Percentiles rank a stretch among this genome's conserved stretches.
Conservation (phyloP, 2,797 vertebrate species). For the Microctenopoma steveboyesi region DNA sequence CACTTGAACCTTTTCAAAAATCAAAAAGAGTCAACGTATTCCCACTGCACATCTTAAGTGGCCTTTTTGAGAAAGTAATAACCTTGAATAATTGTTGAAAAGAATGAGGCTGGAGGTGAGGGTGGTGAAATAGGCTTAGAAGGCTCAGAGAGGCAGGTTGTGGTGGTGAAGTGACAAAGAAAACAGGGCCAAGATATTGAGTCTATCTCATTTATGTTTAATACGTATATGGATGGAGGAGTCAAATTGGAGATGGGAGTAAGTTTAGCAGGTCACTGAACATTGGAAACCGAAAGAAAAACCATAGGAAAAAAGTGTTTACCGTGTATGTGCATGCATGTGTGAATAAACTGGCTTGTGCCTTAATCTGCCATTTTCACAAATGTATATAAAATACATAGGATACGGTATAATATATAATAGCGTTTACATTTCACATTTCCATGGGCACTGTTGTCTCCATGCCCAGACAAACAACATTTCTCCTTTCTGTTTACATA, state of each 20-base stretch:
- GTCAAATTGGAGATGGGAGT: constrained; percentile 69
- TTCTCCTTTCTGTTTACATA: constrained; percentile 34
- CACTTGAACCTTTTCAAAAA: constrained; percentile 64
- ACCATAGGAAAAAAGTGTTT: constrained; percentile 18
- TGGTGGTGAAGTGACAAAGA: constrained; percentile 52
- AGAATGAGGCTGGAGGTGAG: constrained; percentile 17
- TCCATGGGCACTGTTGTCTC: background rate
- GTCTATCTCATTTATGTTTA: constrained; percentile 78
- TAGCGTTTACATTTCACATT: background rate
- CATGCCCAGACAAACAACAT: constrained; percentile 50
- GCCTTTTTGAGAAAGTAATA: constrained; percentile 73
- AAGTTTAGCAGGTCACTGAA: constrained; percentile 62
- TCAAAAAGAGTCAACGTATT: constrained; percentile 67
- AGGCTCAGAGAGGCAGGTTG: constrained; percentile 32
- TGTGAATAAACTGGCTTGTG: constrained; percentile 32
- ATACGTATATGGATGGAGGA: constrained; percentile 68
- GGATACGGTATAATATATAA: too few species aligned
- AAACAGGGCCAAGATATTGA: constrained; percentile 68
- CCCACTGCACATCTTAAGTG: constrained; percentile 66
- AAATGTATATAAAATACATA: background rate
- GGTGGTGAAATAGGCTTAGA: constrained; percentile 22
- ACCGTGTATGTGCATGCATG: constrained; percentile 20
- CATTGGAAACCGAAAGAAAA: constrained; percentile 39
- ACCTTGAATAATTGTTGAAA: constrained; percentile 73
- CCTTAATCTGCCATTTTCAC: constrained; percentile 13